Conservation (phyloP, 2,888 invertebrate species). For the Actias luna region DNA sequence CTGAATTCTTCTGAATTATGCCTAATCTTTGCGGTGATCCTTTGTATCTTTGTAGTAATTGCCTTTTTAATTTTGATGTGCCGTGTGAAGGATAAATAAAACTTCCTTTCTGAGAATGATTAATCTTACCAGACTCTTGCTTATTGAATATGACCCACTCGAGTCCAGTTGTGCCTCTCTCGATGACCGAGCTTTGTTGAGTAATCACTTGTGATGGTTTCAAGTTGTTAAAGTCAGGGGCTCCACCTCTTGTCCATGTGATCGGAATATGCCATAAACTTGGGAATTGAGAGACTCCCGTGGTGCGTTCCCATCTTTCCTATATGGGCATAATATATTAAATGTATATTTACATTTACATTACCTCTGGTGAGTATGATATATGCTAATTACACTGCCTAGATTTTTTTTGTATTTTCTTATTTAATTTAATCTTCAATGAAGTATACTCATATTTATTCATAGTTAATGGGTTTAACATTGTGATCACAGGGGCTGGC, state of each 20-base stretch:
- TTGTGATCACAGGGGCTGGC: no score
- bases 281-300: slow-evolving; percentile 41
- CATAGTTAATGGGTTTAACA: no score
- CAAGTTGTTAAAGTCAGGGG: slow-evolving; percentile 58
- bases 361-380: no score
- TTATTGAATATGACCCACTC: slow-evolving; percentile 85
- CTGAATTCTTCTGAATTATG: no score
- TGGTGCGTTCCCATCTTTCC: slow-evolving; percentile 54
- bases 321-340: not conserved
- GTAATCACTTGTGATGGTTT: slow-evolving; percentile 62
- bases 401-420: no score
- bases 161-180: slow-evolving; percentile 48
- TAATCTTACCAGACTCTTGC: slow-evolving; percentile 76
- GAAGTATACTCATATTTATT: no score
- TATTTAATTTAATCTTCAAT: no score
- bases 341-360: not conserved
- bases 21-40: no score
- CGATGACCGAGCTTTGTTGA: slow-evolving; percentile 35
- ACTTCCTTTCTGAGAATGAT: no score
- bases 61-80: not conserved
- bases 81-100: not conserved
- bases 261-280: slow-evolving; percentile 67
- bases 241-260: slow-evolving; percentile 67
- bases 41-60: not conserved
- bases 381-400: no score